Evolutionary conservation across 1,140 invertebrate genomes (phyloP).

Genomic region (Ceratitis capitata): DNA sequence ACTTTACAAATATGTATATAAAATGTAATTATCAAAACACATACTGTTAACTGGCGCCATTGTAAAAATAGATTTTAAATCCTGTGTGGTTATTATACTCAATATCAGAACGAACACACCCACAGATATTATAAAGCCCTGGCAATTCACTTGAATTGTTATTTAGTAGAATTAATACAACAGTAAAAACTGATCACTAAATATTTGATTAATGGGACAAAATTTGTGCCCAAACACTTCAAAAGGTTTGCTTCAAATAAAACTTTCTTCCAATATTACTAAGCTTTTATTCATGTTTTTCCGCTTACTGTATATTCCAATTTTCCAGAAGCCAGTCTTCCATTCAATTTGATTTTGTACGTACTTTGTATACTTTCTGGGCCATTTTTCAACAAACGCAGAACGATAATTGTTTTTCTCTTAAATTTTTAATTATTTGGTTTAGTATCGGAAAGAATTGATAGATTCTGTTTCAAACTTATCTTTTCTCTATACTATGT

Average conservation of each 20-base stretch:
- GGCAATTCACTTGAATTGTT: background rate
- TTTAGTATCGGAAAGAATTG: too few species aligned
- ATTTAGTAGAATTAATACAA: background rate
- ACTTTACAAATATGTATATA: background rate
- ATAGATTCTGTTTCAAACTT: too few species aligned
- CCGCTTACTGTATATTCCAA: background rate
- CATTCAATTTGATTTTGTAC: too few species aligned
- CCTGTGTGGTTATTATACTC: slow-evolving; percentile 42
- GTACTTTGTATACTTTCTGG: too few species aligned
- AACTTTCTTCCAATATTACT: background rate
- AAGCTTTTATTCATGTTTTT: background rate
- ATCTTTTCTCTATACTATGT: too few species aligned
- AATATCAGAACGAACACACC: background rate
- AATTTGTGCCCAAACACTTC: background rate
- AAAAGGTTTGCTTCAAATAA: background rate
- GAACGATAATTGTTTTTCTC: too few species aligned
- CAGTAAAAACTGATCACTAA: background rate
- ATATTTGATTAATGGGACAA: background rate
- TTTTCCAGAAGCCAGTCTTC: background rate
- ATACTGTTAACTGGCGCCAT: slow-evolving; percentile 58
- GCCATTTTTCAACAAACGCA: too few species aligned
- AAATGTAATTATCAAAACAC: slow-evolving; percentile 15
- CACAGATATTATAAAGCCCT: background rate
- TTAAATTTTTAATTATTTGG: too few species aligned
- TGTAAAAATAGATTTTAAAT: slow-evolving; percentile 51